These are phyloP conservation scores for Anguilla pacifica DNA, from an alignment of 2,797 vertebrate species.

Conservation along the genomic window DNA sequence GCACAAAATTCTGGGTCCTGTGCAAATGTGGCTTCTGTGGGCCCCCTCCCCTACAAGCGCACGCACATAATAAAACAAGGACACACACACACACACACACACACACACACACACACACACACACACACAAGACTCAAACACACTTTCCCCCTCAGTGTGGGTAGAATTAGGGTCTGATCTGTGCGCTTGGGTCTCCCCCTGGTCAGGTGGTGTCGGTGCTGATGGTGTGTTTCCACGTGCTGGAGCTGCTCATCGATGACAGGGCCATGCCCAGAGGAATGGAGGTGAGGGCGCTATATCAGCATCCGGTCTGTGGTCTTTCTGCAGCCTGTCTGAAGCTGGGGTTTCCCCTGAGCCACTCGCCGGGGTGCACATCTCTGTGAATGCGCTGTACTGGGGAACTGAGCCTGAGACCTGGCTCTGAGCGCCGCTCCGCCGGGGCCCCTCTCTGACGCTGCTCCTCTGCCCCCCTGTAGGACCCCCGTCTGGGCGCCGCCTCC, in stretches of 20 bases:
- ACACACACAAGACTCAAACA: not conserved
- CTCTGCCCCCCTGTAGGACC: slow-evolving; percentile 71
- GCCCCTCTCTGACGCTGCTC: not conserved
- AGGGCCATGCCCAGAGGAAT: slow-evolving; percentile 92
- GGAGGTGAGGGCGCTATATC: slow-evolving; percentile 75
- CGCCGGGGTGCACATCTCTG: not conserved
- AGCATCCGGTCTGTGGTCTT: not conserved
- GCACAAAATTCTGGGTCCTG: no score
- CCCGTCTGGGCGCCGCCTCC: slow-evolving; percentile 87
- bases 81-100: not conserved
- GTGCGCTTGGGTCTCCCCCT: not conserved
- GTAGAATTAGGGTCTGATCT: not conserved
- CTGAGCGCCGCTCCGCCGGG: not conserved
- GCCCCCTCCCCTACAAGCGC: not conserved
- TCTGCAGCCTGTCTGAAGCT: not conserved
- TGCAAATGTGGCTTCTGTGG: no score
- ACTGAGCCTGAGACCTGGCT: not conserved
- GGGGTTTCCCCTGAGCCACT: not conserved
- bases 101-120: not conserved
- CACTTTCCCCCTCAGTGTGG: not conserved
- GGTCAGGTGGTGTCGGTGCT: slow-evolving; percentile 88
- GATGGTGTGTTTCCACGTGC: slow-evolving; percentile 90
- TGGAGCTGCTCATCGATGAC: slow-evolving; percentile 94
- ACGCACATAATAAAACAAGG: not conserved
- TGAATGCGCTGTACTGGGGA: not conserved